Base-by-base conservation (phyloP, 2,888 invertebrate species). In the Limnephilus auricula region DNA sequence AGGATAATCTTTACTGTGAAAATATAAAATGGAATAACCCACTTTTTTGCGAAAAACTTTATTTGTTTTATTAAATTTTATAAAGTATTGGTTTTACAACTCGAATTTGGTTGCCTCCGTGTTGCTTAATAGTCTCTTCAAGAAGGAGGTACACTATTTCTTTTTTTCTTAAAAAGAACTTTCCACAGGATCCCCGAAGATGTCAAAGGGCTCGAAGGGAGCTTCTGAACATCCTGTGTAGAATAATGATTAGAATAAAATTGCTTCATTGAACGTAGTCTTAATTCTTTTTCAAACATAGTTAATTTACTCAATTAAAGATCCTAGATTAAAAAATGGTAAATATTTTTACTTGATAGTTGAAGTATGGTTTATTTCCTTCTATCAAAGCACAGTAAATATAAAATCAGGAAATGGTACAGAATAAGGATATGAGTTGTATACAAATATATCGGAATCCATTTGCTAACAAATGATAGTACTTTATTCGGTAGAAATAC, bases 401-500 rank as follows among this genome's bases (percentile, higher is more conserved):
- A 84, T 45, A 32, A 82, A 92, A 91, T 91, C n/a, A 86, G 85
- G 89, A 92, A 85, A 18, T 50, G 50, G 5, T 50, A 79, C n/a
- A 32, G 79, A 92, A 90, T 89, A 32, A 86, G 89, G 90, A 92
- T 89, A 92, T 78, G 84, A 86, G 86, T 50, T 90, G 80, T 90
- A 85, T 90, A 90, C 90, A 90, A 79, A 90, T 90, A 90, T 87
- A 91, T 92, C 82, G 92, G 79, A 30, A 90, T 90, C 92, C 91
- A 93, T 92, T 93, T 91, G 85, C 89, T 90, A 90, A 92, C 93
- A 93, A 93, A 93, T 93, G 92, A 91, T 89, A 82, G 84, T 89
- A 92, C 92, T 93, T 91, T 92, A 92, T 91, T 86, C 89, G n/a
- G 88, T 83, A 79, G 86, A 91, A 92, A 90, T 89, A 91, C 93